phyloP scores from a whole-genome alignment of 2,888 invertebrate species.

The Itoplectis maculator region DNA sequence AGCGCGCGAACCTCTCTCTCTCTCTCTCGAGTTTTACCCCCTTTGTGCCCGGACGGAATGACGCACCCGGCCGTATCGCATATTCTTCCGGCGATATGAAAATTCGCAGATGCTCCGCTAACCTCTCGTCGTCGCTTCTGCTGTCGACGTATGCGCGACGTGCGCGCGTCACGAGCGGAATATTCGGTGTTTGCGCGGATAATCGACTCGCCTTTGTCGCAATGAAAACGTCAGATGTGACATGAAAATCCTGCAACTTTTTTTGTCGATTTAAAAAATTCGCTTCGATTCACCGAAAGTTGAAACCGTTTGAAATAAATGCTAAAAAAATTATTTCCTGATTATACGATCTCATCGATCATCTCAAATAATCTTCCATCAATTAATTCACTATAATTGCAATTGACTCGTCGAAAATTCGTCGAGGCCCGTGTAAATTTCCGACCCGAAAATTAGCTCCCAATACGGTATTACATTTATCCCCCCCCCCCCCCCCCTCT shows the following conservation, averaged over 20 bases:
- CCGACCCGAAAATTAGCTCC: background rate
- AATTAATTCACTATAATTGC: background rate
- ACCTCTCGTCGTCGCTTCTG: background rate
- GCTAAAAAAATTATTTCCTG: no score
- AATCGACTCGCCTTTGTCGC: no score
- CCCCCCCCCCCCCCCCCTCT: no score
- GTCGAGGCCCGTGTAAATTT: background rate
- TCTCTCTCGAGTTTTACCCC: conserved; percentile 17
- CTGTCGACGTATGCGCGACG: background rate
- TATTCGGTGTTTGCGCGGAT: no score
- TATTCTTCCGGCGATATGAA: background rate
- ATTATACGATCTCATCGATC: background rate
- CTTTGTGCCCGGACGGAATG: conserved; percentile 16
- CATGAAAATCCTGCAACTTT: no score
- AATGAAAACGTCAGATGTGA: no score
- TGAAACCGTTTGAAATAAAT: no score
- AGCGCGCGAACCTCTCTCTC: no score
- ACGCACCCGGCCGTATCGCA: conserved; percentile 4
- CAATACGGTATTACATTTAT: background rate
- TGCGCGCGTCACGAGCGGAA: no score
- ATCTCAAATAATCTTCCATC: background rate
- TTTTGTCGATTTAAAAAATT: no score
- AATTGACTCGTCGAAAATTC: background rate
- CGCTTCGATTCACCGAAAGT: no score
- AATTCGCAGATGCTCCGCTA: background rate